Percentiles rank a stretch among this genome's conserved stretches.
Evolutionary conservation across 2,113 vertebrate genomes (phyloP).

Genomic region (Melierax canorus): DNA sequence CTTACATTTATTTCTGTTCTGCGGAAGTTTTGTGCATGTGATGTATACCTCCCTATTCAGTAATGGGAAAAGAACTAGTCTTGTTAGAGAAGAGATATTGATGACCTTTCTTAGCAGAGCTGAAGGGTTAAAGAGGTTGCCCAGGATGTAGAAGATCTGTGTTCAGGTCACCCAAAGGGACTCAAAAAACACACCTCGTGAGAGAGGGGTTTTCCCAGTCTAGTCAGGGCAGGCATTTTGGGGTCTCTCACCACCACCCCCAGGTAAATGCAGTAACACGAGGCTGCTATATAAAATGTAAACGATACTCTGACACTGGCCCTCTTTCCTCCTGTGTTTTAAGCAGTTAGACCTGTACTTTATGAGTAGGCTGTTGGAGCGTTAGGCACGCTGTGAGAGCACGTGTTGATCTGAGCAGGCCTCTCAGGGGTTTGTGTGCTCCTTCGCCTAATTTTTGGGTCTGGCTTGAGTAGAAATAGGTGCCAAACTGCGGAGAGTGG

Average conservation of each 20-base stretch:
- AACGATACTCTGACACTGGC: accelerated
- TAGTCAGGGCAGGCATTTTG: neutral
- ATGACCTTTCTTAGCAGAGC: neutral
- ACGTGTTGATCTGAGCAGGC: neutral
- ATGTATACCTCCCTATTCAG: neutral
- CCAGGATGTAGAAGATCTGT: neutral
- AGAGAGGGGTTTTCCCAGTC: neutral
- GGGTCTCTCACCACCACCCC: neutral
- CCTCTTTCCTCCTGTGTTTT: neutral
- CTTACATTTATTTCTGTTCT: neutral
- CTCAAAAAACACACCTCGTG: neutral
- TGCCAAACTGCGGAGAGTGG: neutral
- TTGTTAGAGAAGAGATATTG: neutral
- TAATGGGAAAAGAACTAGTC: neutral
- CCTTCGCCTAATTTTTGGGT: neutral
- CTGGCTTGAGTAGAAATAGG: neutral
- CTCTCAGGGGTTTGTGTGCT: neutral
- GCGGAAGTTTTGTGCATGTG: neutral
- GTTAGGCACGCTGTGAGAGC: accelerated
- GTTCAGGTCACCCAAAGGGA: neutral
- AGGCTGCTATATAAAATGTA: neutral
- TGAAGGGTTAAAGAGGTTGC: neutral
- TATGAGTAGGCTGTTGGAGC: neutral
- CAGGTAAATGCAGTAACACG: accelerated
- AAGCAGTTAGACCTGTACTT: neutral